Conservation (phyloP, 2,797 vertebrate species). For the Gallinago nigripennis region DNA sequence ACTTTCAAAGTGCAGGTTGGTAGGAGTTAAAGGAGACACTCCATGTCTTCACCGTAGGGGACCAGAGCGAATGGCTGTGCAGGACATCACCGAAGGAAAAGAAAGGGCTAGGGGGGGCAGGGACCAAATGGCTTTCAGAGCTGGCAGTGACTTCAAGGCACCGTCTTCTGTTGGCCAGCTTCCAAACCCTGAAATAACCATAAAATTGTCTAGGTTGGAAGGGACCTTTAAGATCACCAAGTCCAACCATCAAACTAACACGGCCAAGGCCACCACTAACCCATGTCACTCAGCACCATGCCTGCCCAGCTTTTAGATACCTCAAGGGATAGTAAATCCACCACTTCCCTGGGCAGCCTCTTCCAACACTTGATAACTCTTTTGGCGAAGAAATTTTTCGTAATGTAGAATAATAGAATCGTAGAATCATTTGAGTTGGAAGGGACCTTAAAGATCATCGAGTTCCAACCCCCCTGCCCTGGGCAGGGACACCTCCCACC, state of each 20-base stretch:
- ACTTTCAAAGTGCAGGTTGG: accelerated
- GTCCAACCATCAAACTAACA: not conserved
- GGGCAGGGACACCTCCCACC: too few relatives aligned
- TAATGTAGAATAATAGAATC: not conserved
- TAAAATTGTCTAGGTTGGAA: not conserved
- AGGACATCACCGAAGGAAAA: not conserved
- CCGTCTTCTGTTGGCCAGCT: not conserved
- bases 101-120: not conserved
- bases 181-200: not conserved
- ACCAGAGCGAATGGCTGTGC: not conserved
- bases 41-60: not conserved
- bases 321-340: not conserved
- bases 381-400: not conserved
- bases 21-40: not conserved
- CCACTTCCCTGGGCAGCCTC: not conserved
- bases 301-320: not conserved
- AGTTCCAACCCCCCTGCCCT: too few relatives aligned
- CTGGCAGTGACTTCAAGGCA: not conserved
- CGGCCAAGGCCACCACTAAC: not conserved
- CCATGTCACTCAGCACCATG: not conserved
- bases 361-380: not conserved
- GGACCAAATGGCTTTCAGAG: accelerated
- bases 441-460: too few relatives aligned
- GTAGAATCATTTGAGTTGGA: too few relatives aligned
- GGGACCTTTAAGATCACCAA: not conserved